phyloP scores from a whole-genome alignment of 2,113 vertebrate genomes.

The Pituophis catenifer region DNA sequence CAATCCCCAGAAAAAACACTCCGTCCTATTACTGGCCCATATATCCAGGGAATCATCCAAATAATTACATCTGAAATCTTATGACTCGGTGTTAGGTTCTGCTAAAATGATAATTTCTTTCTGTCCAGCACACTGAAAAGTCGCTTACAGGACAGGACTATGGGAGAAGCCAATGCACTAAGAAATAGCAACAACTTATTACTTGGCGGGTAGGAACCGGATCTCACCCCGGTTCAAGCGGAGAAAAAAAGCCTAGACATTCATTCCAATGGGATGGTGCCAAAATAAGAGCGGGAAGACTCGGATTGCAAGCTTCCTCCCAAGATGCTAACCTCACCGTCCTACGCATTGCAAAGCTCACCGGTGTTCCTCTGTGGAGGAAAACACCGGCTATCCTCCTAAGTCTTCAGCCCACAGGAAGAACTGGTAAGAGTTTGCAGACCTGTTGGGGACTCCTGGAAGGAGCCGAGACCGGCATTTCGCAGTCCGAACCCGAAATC shows the following conservation, averaged over 20 bases:
- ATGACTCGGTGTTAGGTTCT: not conserved
- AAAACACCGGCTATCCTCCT: not conserved
- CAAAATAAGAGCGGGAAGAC: not conserved
- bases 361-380: not conserved
- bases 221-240: not conserved
- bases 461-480: constrained; percentile 69
- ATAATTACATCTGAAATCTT: not conserved
- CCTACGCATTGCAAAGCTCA: not conserved
- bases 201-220: not conserved
- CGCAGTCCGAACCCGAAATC: constrained; percentile 82
- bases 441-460: constrained; percentile 48
- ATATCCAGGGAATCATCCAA: not conserved
- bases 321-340: not conserved
- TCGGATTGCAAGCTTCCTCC: not conserved
- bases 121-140: not conserved
- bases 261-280: not conserved
- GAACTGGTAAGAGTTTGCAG: not conserved
- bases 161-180: not conserved
- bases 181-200: not conserved
- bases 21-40: not conserved
- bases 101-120: not conserved
- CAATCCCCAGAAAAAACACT: not conserved
- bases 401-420: not conserved
- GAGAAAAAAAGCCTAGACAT: not conserved
- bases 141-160: not conserved